Percentiles rank a stretch among this genome's conserved stretches.
Evolutionary conservation across 2,113 vertebrate genomes (phyloP).

Genomic region (Tautogolabrus adspersus): DNA sequence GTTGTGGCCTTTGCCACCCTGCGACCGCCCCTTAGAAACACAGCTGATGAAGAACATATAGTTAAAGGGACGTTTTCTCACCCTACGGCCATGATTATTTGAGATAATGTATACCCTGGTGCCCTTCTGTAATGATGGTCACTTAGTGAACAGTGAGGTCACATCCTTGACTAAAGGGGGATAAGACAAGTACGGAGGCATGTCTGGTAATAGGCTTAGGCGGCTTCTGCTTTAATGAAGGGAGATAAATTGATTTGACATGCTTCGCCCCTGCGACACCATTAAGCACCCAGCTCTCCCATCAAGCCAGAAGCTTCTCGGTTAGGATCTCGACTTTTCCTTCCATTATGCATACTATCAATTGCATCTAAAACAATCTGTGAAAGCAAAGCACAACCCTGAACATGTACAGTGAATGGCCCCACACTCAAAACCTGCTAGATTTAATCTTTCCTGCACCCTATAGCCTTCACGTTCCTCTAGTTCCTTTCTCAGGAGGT

Average conservation of each 20-base stretch:
- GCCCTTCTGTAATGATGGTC: slow-evolving; percentile 31
- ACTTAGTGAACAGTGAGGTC: slow-evolving; percentile 50
- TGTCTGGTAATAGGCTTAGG: slow-evolving; percentile 27
- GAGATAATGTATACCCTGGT: slow-evolving; percentile 14
- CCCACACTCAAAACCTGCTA: slow-evolving; percentile 27
- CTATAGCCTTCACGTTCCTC: slow-evolving; percentile 33
- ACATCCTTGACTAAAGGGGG: slow-evolving; percentile 46
- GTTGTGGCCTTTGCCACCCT: neutral
- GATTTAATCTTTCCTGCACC: slow-evolving; percentile 65
- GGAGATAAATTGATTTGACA: slow-evolving; percentile 57
- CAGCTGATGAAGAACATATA: slow-evolving; percentile 5
- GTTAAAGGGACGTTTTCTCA: slow-evolving; percentile 15
- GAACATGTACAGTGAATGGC: slow-evolving; percentile 54
- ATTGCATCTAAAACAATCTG: slow-evolving; percentile 26
- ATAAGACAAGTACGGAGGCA: slow-evolving; percentile 21
- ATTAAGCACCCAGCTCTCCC: slow-evolving; percentile 39
- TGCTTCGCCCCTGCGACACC: slow-evolving; percentile 32
- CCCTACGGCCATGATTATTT: slow-evolving; percentile 12
- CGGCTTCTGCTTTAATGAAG: slow-evolving; percentile 45
- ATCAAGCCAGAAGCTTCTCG: slow-evolving; percentile 15
- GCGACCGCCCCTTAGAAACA: neutral
- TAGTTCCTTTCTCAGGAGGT: slow-evolving; percentile 43
- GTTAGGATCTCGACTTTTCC: slow-evolving; percentile 37
- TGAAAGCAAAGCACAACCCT: slow-evolving; percentile 38
- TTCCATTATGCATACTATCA: slow-evolving; percentile 49